Conservation (phyloP, 2,797 vertebrate species). For the Catostomus latipinnis region DNA sequence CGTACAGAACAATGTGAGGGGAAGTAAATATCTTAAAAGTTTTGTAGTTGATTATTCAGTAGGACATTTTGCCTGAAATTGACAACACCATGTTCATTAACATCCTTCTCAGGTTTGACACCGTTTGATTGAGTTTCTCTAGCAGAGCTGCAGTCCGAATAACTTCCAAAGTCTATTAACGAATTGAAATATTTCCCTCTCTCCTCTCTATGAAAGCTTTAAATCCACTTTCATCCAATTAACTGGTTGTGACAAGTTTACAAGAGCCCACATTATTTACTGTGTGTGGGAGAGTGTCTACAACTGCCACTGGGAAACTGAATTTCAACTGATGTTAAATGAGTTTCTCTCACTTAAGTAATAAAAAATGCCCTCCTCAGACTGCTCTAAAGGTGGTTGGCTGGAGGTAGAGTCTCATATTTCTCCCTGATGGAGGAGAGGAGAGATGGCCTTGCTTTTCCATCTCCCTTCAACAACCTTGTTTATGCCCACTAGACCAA, state of each 20-base stretch:
- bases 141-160: not conserved
- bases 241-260: slow-evolving; percentile 11
- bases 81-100: not conserved
- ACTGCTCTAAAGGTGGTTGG: slow-evolving; percentile 25
- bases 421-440: slow-evolving; percentile 13
- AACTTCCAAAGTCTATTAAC: slow-evolving; percentile 1
- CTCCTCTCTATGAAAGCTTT: slow-evolving; percentile 4
- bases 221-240: slow-evolving; percentile 14
- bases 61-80: no score
- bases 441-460: slow-evolving; percentile 43
- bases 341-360: slow-evolving; percentile 2
- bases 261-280: slow-evolving; percentile 22
- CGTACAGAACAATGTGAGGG: not conserved
- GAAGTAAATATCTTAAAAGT: no score
- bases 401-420: slow-evolving; percentile 17
- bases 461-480: not conserved
- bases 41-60: no score
- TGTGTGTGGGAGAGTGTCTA: not conserved
- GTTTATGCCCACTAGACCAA: not conserved
- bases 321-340: slow-evolving; percentile 5
- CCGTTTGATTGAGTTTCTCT: not conserved
- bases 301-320: not conserved
- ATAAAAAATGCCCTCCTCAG: slow-evolving; percentile 11
- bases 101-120: not conserved
- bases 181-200: slow-evolving; percentile 32